A percentile compares a stretch with the other conserved stretches of the same genome.
Evolutionary conservation across 1,140 invertebrate species (phyloP).

Genomic region (Bombus confusus): DNA sequence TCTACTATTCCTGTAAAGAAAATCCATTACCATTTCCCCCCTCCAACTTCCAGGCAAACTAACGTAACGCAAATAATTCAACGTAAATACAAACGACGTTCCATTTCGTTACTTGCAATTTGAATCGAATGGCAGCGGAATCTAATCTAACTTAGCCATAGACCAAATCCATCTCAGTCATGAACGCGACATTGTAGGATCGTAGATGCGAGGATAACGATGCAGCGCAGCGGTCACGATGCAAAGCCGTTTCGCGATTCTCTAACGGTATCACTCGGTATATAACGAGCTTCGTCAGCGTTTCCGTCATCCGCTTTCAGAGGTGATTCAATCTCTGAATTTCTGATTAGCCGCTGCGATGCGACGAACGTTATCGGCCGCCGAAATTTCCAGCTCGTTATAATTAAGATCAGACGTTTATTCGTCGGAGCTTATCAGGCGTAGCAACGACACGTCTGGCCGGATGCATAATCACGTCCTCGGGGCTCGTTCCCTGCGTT

Average conservation of each 20-base stretch:
- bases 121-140: neutral
- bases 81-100: too few relatives aligned
- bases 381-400: neutral
- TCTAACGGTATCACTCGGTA: neutral
- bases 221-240: neutral
- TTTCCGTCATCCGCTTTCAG: neutral
- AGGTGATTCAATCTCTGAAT: neutral
- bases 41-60: too few relatives aligned
- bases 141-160: neutral
- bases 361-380: neutral
- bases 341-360: neutral
- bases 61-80: too few relatives aligned
- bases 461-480: constrained; percentile 30
- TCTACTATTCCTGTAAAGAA: too few relatives aligned
- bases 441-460: constrained; percentile 34
- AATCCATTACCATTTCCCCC: too few relatives aligned
- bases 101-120: neutral
- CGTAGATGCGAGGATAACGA: neutral
- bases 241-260: neutral
- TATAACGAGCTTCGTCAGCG: constrained; percentile 11
- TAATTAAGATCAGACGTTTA: constrained; percentile 18
- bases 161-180: neutral
- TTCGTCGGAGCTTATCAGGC: constrained; percentile 21
- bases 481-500: constrained; percentile 9
- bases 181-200: neutral